Conservation (phyloP, 2,113 vertebrate species). For the Bufo gargarizans region DNA sequence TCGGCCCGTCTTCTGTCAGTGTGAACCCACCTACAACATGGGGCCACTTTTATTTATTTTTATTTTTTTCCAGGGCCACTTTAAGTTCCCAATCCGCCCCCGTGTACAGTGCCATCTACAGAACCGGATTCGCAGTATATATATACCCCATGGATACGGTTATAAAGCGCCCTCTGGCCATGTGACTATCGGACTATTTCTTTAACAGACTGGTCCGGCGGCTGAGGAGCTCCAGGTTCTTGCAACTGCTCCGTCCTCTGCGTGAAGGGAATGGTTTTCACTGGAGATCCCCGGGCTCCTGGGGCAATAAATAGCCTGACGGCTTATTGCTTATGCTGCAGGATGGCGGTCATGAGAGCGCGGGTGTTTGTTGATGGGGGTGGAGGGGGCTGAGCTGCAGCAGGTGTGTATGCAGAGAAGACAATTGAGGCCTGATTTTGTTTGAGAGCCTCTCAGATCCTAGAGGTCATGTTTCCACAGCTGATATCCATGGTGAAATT, state of each 20-base stretch:
- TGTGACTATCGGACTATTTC: not conserved
- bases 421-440: slow-evolving; percentile 35
- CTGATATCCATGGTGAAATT: slow-evolving; percentile 51
- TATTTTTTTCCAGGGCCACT: too few species aligned
- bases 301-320: slow-evolving; percentile 25
- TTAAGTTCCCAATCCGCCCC: too few species aligned
- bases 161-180: not conserved
- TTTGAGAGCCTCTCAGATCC: slow-evolving; percentile 46
- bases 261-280: not conserved
- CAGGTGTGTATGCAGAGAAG: slow-evolving; percentile 49
- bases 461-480: slow-evolving; percentile 52
- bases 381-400: slow-evolving; percentile 1
- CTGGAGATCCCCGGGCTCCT: not conserved
- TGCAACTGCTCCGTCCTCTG: not conserved
- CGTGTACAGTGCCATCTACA: too few species aligned
- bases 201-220: not conserved
- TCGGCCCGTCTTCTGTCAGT: too few species aligned
- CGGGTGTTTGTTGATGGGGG: not conserved
- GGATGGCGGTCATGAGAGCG: not conserved
- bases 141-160: not conserved
- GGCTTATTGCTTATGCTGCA: slow-evolving; percentile 19
- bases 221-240: not conserved
- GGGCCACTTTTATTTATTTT: too few species aligned
- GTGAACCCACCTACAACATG: too few species aligned
- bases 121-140: not conserved